phyloP scores from a whole-genome alignment of 1,140 invertebrate genomes.

The Neuroterus valhalla region DNA sequence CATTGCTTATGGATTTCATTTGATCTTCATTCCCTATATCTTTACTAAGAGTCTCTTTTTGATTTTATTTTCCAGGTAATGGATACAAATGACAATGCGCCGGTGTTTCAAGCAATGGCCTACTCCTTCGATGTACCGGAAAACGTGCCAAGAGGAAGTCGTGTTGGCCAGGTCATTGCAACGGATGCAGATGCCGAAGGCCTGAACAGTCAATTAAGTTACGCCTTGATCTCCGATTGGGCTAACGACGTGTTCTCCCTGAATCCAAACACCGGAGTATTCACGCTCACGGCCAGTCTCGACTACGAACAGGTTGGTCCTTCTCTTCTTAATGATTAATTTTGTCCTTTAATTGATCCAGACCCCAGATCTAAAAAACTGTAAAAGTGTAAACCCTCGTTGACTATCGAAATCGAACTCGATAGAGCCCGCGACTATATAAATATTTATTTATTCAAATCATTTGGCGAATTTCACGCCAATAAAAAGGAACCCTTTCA shows the following conservation, averaged over 20 bases:
- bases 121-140: constrained; percentile 94
- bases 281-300: constrained; percentile 90
- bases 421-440: constrained; percentile 10
- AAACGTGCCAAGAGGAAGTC: constrained; percentile 85
- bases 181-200: constrained; percentile 88
- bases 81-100: constrained; percentile 96
- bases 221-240: constrained; percentile 93
- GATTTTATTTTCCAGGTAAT: constrained; percentile 81
- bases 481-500: background rate
- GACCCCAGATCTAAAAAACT: background rate
- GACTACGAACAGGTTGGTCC: constrained; percentile 92
- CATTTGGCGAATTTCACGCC: constrained; percentile 21
- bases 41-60: constrained; percentile 32
- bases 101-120: constrained; percentile 87
- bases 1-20: too few species aligned
- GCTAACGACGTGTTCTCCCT: constrained; percentile 95
- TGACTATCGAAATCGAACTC: background rate
- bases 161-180: constrained; percentile 88
- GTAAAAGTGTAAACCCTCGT: constrained; percentile 1
- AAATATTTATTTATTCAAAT: constrained; percentile 30
- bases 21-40: background rate
- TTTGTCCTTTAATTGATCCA: constrained; percentile 22
- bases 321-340: constrained; percentile 50
- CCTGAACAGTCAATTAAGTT: constrained; percentile 90
- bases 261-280: constrained; percentile 91